These are phyloP conservation scores for Triops longicaudatus DNA, from an alignment of 1,140 invertebrate genomes.

Conservation along the genomic window DNA sequence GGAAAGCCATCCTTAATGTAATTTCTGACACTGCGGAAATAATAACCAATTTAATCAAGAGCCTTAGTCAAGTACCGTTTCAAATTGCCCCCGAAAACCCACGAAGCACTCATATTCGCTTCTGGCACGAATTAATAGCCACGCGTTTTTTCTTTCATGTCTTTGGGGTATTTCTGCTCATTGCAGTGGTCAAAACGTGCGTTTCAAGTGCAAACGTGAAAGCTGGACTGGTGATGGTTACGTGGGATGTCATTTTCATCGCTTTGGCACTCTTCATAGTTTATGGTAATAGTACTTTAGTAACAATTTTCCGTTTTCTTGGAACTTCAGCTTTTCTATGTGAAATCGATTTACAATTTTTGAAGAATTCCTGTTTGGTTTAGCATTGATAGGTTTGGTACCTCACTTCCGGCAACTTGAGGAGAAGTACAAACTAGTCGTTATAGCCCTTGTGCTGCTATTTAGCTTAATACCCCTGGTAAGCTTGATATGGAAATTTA, in stretches of 20 bases:
- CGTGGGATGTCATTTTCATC: background rate
- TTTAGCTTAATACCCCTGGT: background rate
- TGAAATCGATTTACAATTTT: too few species aligned
- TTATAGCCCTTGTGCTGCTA: background rate
- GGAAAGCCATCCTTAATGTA: background rate
- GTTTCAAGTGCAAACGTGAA: background rate
- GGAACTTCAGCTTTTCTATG: too few species aligned
- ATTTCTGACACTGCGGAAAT: background rate
- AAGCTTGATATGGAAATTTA: background rate
- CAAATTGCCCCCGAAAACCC: background rate
- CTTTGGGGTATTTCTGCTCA: background rate
- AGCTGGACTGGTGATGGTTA: background rate
- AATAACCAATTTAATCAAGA: background rate
- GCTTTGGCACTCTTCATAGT: background rate
- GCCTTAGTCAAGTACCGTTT: background rate
- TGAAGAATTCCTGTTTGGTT: background rate
- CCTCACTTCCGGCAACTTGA: background rate
- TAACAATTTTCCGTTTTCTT: background rate
- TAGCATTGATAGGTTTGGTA: background rate
- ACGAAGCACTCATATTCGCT: background rate
- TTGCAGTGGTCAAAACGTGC: background rate
- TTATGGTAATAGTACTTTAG: background rate
- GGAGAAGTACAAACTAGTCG: background rate
- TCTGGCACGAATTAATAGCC: background rate
- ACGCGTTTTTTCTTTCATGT: background rate